phyloP scores from a whole-genome alignment of 2,113 vertebrate genomes.

The Oreochromis spilurus region DNA sequence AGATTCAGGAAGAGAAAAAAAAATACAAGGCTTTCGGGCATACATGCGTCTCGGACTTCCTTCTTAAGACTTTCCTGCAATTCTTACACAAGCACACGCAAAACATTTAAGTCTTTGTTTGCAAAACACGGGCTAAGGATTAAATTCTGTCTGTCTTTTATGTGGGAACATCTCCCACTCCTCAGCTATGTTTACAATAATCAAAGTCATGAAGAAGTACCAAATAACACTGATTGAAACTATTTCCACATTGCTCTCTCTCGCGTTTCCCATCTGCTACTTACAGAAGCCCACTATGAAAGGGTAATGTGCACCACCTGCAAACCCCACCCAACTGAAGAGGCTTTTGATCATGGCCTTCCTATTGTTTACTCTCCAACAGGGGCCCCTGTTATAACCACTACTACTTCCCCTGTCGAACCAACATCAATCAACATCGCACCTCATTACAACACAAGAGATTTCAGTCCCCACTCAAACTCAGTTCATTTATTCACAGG shows the following conservation, averaged over 20 bases:
- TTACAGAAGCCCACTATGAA: constrained; percentile 1
- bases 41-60: not conserved
- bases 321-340: constrained; percentile 35
- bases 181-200: not conserved
- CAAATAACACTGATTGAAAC: constrained; percentile 23
- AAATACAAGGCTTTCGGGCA: not conserved
- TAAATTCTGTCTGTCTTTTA: not conserved
- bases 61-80: not conserved
- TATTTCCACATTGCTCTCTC: constrained; percentile 1
- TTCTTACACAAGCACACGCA: not conserved
- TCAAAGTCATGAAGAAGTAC: not conserved
- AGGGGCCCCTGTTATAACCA: constrained; percentile 35
- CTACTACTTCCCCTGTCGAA: not conserved
- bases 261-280: not conserved
- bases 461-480: constrained; percentile 24
- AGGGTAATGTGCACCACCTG: constrained; percentile 33
- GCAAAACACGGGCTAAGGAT: not conserved
- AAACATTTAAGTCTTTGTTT: not conserved
- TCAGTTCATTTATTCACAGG: not conserved
- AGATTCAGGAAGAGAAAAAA: too few species aligned
- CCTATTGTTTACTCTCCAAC: constrained; percentile 25
- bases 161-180: not conserved
- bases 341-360: constrained; percentile 40
- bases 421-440: constrained; percentile 16
- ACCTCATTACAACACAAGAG: constrained; percentile 20